These are phyloP conservation scores for Oryctolagus cuniculus DNA, from an alignment of 2,113 vertebrate genomes.

Conservation along the genomic window mOryCun1.1 NC_091451.1:6168001-6168500, in stretches of 20 bases:
- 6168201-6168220: not conserved
- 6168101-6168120: not conserved
- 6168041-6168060: not conserved
- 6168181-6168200: not conserved
- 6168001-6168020: not conserved
- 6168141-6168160: not conserved
- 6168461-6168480: not conserved
- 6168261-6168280: accelerated
- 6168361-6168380: not conserved
- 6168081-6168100: not conserved
- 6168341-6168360: not conserved
- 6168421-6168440: not conserved
- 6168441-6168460: not conserved
- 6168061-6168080: not conserved
- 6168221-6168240: not conserved
- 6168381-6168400: not conserved
- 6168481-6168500: not conserved
- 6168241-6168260: not conserved
- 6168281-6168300: too few species aligned
- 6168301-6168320: not conserved
- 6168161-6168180: too few species aligned
- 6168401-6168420: not conserved
- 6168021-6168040: not conserved
- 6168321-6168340: not conserved
- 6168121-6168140: not conserved